Base-by-base conservation (phyloP, 2,113 vertebrate genomes). In the Dolichotis patagonum region DNA sequence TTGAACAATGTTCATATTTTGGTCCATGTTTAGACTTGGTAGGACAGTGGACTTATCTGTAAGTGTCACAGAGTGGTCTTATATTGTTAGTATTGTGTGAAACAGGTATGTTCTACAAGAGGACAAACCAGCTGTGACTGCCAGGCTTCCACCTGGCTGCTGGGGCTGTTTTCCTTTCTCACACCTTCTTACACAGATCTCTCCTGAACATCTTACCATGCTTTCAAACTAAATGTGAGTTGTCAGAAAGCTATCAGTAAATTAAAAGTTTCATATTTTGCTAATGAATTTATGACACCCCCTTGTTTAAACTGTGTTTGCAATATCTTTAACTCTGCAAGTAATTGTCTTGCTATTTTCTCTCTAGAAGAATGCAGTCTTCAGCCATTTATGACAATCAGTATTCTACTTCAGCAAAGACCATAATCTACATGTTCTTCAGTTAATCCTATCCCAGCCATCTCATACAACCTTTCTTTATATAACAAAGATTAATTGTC, bases 251-350 rank as follows among this genome's bases (percentile, higher is more conserved):
- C 24, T 32, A 46, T 43, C 35, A 83, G 38, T 62, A 60, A 52
- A 69, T 54, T 67, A 71, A 87, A 19, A 65, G 52, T 62, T 90
- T 96, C 91, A 28, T 52, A n/a, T 67, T 78, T 85, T 30, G 17
- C n/a, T 84, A 81, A 65, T 69, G 8, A 71, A 77, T 46, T 84
- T 86, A 89, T 97, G 88, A 85, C 12, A 28, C 41, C 28, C 20
- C 62, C 58, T 3, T 81, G 43, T 96, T 75, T 94, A 38, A 56
- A 52, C 52, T 35, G 16, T 49, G 58, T 56, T 91, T 35, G 84
- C 77, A 75, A 85, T 96, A 46, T 14, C 65, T 94, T 92, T 92
- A 96, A 90, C 52, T 87, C n/a, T 49, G 24, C 54, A 91, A 97
- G 52, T 69, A 81, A 92, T 56, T 41, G 56, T 43, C 14, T 14